These are phyloP conservation scores for Idaea straminata DNA, from an alignment of 2,888 invertebrate genomes.

Conservation along the genomic window DNA sequence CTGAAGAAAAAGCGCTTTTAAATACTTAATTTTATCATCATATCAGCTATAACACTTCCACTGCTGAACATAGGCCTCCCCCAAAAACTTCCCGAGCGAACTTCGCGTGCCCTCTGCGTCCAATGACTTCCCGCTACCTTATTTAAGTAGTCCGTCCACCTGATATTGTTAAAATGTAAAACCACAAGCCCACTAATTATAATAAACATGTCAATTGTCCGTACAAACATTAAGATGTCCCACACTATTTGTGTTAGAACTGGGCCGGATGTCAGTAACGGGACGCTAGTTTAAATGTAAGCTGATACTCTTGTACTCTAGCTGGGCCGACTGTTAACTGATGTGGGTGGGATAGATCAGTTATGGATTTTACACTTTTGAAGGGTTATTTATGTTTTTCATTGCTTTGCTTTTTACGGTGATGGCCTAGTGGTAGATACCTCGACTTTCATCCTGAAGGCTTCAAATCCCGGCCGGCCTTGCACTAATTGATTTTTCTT, in stretches of 20 bases:
- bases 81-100: too few species aligned
- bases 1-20: too few species aligned
- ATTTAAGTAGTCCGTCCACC: background rate
- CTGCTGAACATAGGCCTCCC: too few species aligned
- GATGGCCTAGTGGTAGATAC: too few species aligned
- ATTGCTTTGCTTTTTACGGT: too few species aligned
- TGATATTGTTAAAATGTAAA: background rate
- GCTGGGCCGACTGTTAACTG: background rate
- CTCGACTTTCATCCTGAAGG: too few species aligned
- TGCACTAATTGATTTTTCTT: too few species aligned
- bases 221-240: background rate
- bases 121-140: too few species aligned
- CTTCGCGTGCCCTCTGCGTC: too few species aligned
- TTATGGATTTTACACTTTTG: background rate
- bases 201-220: background rate
- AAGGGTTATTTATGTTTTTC: background rate
- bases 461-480: too few species aligned
- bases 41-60: too few species aligned
- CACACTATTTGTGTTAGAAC: background rate
- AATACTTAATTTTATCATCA: too few species aligned
- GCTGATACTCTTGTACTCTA: background rate
- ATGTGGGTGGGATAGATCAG: background rate
- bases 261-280: background rate
- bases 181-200: background rate
- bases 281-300: background rate